Conservation (phyloP, 2,113 vertebrate species). For the Rhinoptilus africanus region DNA sequence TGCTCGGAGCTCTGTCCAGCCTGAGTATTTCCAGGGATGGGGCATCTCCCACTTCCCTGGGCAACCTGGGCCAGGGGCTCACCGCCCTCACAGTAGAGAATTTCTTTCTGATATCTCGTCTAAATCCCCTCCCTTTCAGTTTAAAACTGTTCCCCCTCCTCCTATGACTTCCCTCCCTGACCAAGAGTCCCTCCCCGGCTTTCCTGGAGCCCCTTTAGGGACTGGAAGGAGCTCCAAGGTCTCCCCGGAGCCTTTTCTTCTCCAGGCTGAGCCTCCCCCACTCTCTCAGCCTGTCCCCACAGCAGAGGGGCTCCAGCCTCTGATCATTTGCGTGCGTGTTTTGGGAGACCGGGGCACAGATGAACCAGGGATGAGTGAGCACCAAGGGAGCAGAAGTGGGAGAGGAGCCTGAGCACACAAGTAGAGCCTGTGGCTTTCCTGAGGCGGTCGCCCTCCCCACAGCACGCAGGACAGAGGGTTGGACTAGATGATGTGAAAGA, state of each 20-base stretch:
- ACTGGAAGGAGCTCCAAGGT: background rate
- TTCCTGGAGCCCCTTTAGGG: background rate
- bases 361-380: background rate
- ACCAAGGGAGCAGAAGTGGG: background rate
- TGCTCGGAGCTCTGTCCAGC: background rate
- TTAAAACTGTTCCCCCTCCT: background rate
- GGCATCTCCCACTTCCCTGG: background rate
- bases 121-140: background rate
- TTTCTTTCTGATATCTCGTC: background rate
- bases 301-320: background rate
- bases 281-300: background rate
- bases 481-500: too few species aligned
- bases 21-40: background rate
- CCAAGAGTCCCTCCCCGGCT: background rate
- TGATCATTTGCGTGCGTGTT: fast-evolving
- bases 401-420: background rate
- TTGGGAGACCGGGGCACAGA: background rate
- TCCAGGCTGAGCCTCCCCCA: background rate
- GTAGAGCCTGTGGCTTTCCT: background rate
- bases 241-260: background rate
- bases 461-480: too few species aligned
- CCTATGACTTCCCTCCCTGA: background rate
- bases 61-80: background rate
- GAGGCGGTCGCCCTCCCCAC: fast-evolving
- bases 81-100: background rate